A percentile compares a stretch with the other conserved stretches of the same genome.
These are phyloP conservation scores for Sturnira hondurensis DNA, from an alignment of 2,113 vertebrate species.

Conservation along the genomic window DNA sequence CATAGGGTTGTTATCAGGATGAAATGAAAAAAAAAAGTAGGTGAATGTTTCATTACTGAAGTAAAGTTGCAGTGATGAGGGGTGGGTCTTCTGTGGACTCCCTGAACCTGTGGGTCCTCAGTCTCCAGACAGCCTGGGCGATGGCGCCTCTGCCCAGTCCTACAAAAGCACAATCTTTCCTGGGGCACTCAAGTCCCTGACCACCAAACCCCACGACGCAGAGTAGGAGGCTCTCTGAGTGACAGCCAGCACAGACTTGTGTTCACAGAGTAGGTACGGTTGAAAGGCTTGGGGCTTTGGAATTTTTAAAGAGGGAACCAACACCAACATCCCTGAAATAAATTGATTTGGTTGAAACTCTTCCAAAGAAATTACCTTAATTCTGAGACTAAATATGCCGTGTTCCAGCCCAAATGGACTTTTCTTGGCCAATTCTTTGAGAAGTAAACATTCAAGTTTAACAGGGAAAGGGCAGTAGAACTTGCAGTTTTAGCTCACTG, in stretches of 20 bases:
- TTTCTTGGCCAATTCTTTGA: slow-evolving; percentile 70
- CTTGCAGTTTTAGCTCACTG: slow-evolving; percentile 64
- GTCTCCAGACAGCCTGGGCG: neutral
- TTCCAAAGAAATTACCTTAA: slow-evolving; percentile 79
- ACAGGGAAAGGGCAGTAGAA: slow-evolving; percentile 64
- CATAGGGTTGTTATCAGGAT: neutral
- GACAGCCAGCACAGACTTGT: neutral
- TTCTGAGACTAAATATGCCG: slow-evolving; percentile 76
- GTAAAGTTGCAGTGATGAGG: neutral
- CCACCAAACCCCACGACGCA: neutral
- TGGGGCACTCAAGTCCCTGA: neutral
- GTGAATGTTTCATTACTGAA: slow-evolving; percentile 11
- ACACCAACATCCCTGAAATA: slow-evolving; percentile 72
- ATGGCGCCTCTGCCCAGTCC: neutral
- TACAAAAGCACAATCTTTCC: neutral
- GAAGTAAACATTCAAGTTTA: slow-evolving; percentile 72
- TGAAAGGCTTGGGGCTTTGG: slow-evolving; percentile 65
- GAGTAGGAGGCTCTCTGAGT: neutral
- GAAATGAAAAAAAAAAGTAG: neutral
- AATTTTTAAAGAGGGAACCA: slow-evolving; percentile 72
- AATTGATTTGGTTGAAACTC: slow-evolving; percentile 73
- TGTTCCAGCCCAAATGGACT: slow-evolving; percentile 72
- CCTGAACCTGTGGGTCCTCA: neutral
- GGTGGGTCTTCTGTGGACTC: neutral
- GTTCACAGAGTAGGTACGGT: slow-evolving; percentile 61